A percentile compares a stretch with the other conserved stretches of the same genome.
Conservation (phyloP, 2,888 invertebrate species). For the Pyrgus malvae region DNA sequence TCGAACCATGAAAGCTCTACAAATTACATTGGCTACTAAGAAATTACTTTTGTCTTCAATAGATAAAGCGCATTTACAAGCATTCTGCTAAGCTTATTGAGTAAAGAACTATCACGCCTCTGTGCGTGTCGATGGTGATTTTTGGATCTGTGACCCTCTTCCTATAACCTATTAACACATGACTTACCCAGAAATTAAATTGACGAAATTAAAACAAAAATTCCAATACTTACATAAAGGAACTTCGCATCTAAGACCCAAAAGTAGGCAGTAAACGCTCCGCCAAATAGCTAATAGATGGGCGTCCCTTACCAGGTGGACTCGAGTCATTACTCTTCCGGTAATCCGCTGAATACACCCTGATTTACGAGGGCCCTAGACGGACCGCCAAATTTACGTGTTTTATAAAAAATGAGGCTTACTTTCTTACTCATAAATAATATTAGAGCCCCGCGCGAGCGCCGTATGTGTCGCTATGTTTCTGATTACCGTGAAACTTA, state of each 20-base stretch:
- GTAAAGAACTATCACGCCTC: no score
- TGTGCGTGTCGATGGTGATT: no score
- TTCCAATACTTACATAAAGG: background rate
- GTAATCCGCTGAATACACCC: slow-evolving; percentile 78
- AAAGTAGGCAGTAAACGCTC: slow-evolving; percentile 51
- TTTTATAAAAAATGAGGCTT: slow-evolving; percentile 78
- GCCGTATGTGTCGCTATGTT: slow-evolving; percentile 35
- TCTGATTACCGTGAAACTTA: slow-evolving; percentile 9
- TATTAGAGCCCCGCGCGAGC: slow-evolving; percentile 52
- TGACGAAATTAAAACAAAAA: no score
- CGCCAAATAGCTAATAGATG: slow-evolving; percentile 73
- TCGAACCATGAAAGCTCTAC: no score
- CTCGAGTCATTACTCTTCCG: slow-evolving; percentile 77
- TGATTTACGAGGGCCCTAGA: slow-evolving; percentile 73
- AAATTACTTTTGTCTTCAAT: no score
- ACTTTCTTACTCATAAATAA: slow-evolving; percentile 73
- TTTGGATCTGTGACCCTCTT: no score
- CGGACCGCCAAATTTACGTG: slow-evolving; percentile 76
- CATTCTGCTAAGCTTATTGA: no score
- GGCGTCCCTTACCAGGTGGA: slow-evolving; percentile 77
- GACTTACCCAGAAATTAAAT: no score
- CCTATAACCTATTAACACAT: no score
- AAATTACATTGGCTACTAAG: no score
- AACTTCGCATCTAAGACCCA: slow-evolving; percentile 32
- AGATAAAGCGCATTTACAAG: no score